phyloP scores from a whole-genome alignment of 2,797 vertebrate genomes.

The Hybognathus amarus region DNA sequence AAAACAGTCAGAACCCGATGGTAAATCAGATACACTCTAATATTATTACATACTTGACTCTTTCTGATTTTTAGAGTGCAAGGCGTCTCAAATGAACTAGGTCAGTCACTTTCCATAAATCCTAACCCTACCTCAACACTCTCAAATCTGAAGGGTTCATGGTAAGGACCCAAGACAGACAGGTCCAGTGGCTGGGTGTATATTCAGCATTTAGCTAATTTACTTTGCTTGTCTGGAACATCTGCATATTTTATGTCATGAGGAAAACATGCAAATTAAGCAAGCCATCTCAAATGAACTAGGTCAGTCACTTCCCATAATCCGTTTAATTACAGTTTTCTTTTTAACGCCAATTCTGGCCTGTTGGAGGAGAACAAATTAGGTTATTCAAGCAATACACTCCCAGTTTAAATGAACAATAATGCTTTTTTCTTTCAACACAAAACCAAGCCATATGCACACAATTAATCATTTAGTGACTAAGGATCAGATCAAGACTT shows the following conservation, averaged over 20 bases:
- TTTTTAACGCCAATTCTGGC: background rate
- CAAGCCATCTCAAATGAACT: conserved; percentile 5
- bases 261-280: conserved; percentile 20
- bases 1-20: too few species aligned
- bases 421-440: background rate
- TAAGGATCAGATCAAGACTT: conserved; percentile 1
- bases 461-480: conserved; percentile 10
- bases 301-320: conserved; percentile 26
- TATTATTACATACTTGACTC: too few species aligned
- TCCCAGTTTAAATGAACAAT: background rate
- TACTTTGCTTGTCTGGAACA: conserved; percentile 15
- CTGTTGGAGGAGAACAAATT: background rate
- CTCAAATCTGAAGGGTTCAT: background rate
- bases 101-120: background rate
- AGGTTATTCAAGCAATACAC: background rate
- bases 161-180: background rate
- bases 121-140: background rate
- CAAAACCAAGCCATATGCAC: background rate
- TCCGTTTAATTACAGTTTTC: conserved; percentile 4
- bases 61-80: background rate
- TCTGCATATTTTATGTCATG: conserved; percentile 18
- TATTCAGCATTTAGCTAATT: background rate
- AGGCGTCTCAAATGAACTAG: background rate
- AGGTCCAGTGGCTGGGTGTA: background rate
- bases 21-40: background rate